Base-by-base conservation (phyloP, 1,140 invertebrate genomes). In the Pachypeltis micranthus region DNA sequence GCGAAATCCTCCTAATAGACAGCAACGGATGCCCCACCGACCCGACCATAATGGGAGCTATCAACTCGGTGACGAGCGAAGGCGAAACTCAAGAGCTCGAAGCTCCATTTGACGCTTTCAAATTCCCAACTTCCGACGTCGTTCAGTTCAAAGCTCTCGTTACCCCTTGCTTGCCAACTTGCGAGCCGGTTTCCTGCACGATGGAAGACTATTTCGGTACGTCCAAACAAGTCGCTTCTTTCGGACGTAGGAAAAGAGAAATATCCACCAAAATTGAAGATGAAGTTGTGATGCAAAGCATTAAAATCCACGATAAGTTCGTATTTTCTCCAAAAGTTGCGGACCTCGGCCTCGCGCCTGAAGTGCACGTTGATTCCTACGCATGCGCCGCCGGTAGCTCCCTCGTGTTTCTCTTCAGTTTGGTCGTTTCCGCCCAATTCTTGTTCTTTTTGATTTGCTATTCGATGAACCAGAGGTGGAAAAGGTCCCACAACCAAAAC, bases 41-140 rank as follows among this genome's bases (percentile, higher is more conserved):
- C 62, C 69, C 74, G 10, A 71, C 74, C 25, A 80, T 80, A 51
- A 78, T 80, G 77, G 77, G 76, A 16, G 66, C 77, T 0, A 71
- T 75, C 16, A 66, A 62, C 27, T 71, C 74, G 28, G 70, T 76
- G 0, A 68, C 73, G 19, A 66, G 65, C 7, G 67, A 71, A n/a
- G 66, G 66, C 3, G 71, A 67, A 26, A 72, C 73, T 1, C 74
- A 76, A 63, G 67, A 70, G 1, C 70, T 80, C 0, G 72, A 75
- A 31, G 78, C 79, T n/a, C 74, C 75, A 14, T 80, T 80, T 62
- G 79, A 80, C 66, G 79, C 79, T 1, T 81, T 81, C 68, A 81
- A 81, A 67, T 81, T 81, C 69, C 79, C 79, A 2, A 79, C 79
- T 1, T 78, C 76, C 1, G 77, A 80, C 31, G 72, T 79, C 3